Evolutionary conservation across 2,113 vertebrate genomes (phyloP), one percentile per base, ranked within the genome.

Genomic region (Choloepus hoffmanni): DNA sequence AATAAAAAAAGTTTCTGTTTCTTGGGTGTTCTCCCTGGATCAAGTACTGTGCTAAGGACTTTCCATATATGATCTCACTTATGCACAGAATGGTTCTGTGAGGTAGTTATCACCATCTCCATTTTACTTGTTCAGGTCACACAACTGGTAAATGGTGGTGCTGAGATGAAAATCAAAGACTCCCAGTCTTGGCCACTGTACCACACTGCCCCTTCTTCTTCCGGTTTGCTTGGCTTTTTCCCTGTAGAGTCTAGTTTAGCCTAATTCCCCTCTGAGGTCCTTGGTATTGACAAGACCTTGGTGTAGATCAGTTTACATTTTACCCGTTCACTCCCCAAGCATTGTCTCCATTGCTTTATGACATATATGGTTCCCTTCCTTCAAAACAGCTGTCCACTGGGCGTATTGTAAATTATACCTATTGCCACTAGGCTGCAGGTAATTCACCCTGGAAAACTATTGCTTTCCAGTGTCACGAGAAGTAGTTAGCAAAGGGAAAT

Each of bases 361-460:
- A 88, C 90, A 92, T 88, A 83, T 14, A 72, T 6, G 65, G 50
- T 92, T 82, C 67, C 72, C 73, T 92, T 77, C 50, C 78, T 93
- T 90, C 36, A 88, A 85, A 96, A 79, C 50, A 90, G 94, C 92
- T 97, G 90, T 98, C 96, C 94, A 77, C 26, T 26, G 45, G 60
- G 81, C 48, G 85, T 92, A 79, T 95, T 95, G 74, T 95, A 96
- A 97, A 94, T 97, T 96, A 95, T 85, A 96, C 85, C 63, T 96
- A 89, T 96, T 95, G 97, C 97, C 95, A 95, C 79, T 83, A 83
- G 1, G 0, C 62, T 85, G 76, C 65, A 92, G 97, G 79, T 94
- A 91, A 95, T 95, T 97, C 94, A 97, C 90, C 81, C 76, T 95
- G 95, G 81, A 72, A 92, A 55, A 88, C 93, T 92, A 92, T 97